Conservation (phyloP, 1,140 invertebrate genomes). For the Stenopsyche tienmushanensis region DNA sequence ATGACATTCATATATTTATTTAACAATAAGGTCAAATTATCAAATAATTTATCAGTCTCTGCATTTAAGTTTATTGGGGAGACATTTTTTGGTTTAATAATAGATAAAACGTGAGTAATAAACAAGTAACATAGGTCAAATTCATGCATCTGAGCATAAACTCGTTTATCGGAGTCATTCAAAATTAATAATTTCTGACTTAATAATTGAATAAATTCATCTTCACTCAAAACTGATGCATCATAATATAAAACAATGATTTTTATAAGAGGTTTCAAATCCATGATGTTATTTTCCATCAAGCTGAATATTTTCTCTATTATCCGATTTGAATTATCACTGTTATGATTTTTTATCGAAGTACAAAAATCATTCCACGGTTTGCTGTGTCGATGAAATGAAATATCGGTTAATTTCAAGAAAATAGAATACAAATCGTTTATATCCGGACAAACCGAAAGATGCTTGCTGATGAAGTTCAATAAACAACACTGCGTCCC, state of each 20-base stretch:
- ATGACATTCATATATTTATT: neutral
- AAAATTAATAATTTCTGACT: constrained; percentile 10
- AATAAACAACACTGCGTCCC: constrained; percentile 29
- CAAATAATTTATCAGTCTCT: neutral
- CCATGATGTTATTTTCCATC: neutral
- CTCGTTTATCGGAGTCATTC: constrained; percentile 30
- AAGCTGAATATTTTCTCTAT: neutral
- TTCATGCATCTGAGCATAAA: constrained; percentile 24
- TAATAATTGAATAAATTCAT: constrained; percentile 11
- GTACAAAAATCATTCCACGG: constrained; percentile 21
- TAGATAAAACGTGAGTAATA: constrained; percentile 16
- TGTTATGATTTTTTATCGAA: constrained; percentile 14
- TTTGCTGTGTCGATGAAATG: constrained; percentile 1
- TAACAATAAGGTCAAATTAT: neutral
- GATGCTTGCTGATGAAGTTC: constrained; percentile 22
- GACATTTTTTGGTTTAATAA: too few species aligned
- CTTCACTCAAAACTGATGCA: constrained; percentile 8
- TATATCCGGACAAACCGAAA: neutral
- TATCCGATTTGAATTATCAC: neutral
- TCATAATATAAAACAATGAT: constrained; percentile 25
- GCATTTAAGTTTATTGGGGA: neutral
- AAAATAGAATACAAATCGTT: constrained; percentile 2
- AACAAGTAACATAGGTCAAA: constrained; percentile 32
- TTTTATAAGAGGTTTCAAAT: constrained; percentile 16
- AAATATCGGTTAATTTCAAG: constrained; percentile 2